A percentile compares a stretch with the other conserved stretches of the same genome.
These are phyloP conservation scores for Euphydryas editha DNA, from an alignment of 2,888 invertebrate species.

Conservation along the genomic window DNA sequence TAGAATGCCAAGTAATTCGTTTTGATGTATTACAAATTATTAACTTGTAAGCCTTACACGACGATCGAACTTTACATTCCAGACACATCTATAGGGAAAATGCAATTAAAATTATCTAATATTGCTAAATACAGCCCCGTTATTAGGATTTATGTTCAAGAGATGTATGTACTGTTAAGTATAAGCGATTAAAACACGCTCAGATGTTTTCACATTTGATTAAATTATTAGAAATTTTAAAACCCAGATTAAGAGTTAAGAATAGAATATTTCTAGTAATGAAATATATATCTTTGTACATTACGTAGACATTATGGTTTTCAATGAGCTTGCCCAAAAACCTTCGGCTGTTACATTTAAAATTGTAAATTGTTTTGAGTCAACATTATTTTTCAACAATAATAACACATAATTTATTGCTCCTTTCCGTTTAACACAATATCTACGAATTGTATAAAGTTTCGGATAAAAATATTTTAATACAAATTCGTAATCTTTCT, in stretches of 20 bases:
- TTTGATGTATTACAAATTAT: slow-evolving; percentile 2
- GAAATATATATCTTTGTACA: background rate
- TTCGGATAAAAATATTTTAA: background rate
- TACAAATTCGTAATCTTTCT: background rate
- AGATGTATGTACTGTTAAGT: background rate
- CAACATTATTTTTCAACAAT: too few species aligned
- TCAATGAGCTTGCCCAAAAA: background rate
- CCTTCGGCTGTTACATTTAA: too few species aligned
- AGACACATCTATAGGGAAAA: slow-evolving; percentile 6
- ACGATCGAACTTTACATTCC: slow-evolving; percentile 6
- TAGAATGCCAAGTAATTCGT: slow-evolving; percentile 6
- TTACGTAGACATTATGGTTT: background rate
- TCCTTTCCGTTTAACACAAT: background rate
- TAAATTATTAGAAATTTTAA: slow-evolving; percentile 5
- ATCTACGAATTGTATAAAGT: background rate
- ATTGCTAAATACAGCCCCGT: slow-evolving; percentile 10
- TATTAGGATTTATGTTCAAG: slow-evolving; percentile 1
- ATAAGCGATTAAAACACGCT: background rate
- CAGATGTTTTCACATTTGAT: background rate
- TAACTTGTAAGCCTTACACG: background rate
- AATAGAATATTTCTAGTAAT: background rate
- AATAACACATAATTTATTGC: too few species aligned
- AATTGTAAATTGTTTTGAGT: background rate
- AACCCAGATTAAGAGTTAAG: background rate
- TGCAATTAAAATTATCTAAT: slow-evolving; percentile 11